Evolutionary conservation across 2,797 vertebrate genomes (phyloP).

Genomic region (Enteromius treurensis): DNA sequence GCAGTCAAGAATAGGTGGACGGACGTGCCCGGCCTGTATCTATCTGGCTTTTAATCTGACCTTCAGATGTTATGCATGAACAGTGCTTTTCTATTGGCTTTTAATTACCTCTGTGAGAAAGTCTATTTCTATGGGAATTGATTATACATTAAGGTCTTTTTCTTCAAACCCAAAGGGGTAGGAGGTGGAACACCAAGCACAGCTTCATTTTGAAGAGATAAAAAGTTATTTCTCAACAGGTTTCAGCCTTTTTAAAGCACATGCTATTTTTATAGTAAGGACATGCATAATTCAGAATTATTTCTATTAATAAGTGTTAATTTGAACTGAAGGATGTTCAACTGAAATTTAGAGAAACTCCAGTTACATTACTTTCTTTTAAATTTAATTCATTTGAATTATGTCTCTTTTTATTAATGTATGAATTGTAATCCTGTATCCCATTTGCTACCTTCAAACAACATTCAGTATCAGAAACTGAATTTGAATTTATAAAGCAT

Average conservation of each 20-base stretch:
- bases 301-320: background rate
- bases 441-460: background rate
- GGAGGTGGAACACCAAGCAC: constrained; percentile 6
- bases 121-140: constrained; percentile 53
- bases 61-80: constrained; percentile 37
- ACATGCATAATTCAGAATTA: too few relatives aligned
- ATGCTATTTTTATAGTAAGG: background rate
- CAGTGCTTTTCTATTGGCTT: constrained; percentile 49
- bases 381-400: background rate
- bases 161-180: constrained; percentile 16
- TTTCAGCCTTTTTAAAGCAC: background rate
- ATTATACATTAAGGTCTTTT: constrained; percentile 50
- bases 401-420: background rate
- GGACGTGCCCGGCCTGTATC: constrained; percentile 21
- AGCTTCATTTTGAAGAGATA: constrained; percentile 22
- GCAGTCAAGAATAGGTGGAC: constrained; percentile 10
- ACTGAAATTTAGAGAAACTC: background rate
- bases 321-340: background rate
- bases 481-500: background rate
- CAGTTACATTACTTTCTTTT: background rate
- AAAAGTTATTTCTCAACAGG: background rate
- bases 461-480: background rate
- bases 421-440: background rate
- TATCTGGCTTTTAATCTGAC: constrained; percentile 49
- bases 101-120: constrained; percentile 52